Evolutionary conservation across 1,140 invertebrate genomes (phyloP).

Genomic region (Muscidifurax raptorellus): DNA sequence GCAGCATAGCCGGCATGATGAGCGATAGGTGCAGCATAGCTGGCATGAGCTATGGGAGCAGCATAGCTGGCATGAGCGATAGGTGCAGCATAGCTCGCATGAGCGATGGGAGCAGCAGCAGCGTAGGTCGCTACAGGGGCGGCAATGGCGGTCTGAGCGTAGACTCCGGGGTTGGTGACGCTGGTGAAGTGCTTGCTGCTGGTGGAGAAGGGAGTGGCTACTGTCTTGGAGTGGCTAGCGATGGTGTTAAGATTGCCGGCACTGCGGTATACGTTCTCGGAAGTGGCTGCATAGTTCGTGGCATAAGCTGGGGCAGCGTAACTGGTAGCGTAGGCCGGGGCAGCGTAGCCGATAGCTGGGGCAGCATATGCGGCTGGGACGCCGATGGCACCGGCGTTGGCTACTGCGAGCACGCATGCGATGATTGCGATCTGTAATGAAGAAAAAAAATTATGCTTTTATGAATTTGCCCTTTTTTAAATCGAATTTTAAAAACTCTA

Average conservation of each 20-base stretch:
- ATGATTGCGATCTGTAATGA: slow-evolving; percentile 1
- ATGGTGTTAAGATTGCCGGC: slow-evolving; percentile 80
- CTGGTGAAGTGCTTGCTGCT: slow-evolving; percentile 79
- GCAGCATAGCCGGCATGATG: not conserved
- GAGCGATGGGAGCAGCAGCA: not conserved
- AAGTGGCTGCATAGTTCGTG: slow-evolving; percentile 76
- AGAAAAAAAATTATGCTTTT: not conserved
- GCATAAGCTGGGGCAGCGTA: slow-evolving; percentile 72
- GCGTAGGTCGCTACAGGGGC: slow-evolving; percentile 51
- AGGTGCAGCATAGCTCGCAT: not conserved
- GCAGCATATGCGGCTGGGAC: not conserved
- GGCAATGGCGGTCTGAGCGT: slow-evolving; percentile 75
- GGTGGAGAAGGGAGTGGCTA: slow-evolving; percentile 83
- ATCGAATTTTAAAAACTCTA: too few relatives aligned
- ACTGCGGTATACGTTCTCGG: slow-evolving; percentile 79
- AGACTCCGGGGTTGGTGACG: slow-evolving; percentile 77
- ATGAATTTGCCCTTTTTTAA: too few relatives aligned
- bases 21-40: slow-evolving; percentile 43
- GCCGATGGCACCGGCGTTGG: slow-evolving; percentile 2
- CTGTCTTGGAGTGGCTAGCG: slow-evolving; percentile 79
- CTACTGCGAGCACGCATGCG: slow-evolving; percentile 11
- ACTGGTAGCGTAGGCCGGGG: slow-evolving; percentile 51
- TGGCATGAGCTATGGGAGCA: slow-evolving; percentile 71
- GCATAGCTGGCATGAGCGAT: not conserved
- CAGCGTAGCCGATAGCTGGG: not conserved